Conservation (phyloP, 37 sponge, comb jelly and placozoan genomes). For the Amphimedon queenslandica region DNA sequence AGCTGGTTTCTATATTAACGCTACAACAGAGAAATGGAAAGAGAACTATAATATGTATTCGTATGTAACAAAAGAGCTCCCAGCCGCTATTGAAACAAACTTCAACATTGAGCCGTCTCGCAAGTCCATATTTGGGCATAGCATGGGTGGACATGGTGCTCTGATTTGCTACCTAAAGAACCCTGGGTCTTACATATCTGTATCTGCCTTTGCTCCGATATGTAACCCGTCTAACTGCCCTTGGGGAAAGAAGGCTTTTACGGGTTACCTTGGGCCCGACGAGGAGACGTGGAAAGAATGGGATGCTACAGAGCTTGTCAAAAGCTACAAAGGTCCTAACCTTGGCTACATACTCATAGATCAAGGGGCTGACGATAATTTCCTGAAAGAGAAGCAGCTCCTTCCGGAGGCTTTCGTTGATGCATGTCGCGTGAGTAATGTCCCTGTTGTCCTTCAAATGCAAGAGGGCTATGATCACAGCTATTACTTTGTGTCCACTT, state of each 20-base stretch:
- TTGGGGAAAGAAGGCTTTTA: constrained; percentile 95
- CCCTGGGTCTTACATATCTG: constrained; percentile 85
- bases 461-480: constrained; percentile 98
- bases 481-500: constrained; percentile 87
- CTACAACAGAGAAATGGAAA: constrained; percentile 97
- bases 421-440: constrained; percentile 32
- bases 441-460: constrained; percentile 71
- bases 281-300: constrained; percentile 75
- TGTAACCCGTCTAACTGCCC: constrained; percentile 87
- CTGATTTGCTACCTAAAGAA: constrained; percentile 88
- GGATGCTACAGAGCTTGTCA: constrained; percentile 87
- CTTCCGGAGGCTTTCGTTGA: constrained; percentile 81
- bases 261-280: constrained; percentile 84
- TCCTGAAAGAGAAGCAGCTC: constrained; percentile 60
- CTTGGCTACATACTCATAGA: constrained; percentile 78
- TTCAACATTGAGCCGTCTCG: constrained; percentile 75
- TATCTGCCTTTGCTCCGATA: constrained; percentile 95
- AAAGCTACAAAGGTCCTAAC: constrained; percentile 76
- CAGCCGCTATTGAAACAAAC: constrained; percentile 62
- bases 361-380: constrained; percentile 80
- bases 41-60: constrained; percentile 96
- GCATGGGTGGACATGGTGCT: constrained; percentile 99
- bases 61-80: constrained; percentile 90
- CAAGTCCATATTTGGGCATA: constrained; percentile 87
- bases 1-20: constrained; percentile 97